Evolutionary conservation across 2,797 vertebrate genomes (phyloP).

Genomic region (Setipinna tenuifilis): DNA sequence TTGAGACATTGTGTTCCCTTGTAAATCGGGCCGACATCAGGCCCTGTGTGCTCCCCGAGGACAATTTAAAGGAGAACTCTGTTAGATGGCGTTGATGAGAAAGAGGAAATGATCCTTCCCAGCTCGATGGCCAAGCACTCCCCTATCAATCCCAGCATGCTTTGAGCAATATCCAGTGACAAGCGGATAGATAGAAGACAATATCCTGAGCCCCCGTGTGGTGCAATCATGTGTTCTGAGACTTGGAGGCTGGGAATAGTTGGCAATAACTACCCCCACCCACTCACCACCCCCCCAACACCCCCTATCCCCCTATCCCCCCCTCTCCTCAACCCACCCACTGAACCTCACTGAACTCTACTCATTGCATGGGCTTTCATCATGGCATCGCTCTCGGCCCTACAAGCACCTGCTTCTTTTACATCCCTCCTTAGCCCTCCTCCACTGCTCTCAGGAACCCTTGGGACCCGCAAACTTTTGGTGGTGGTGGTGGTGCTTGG

Average conservation of each 20-base stretch:
- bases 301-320: too few relatives aligned
- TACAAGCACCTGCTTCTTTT: slow-evolving; percentile 42
- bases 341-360: slow-evolving; percentile 45
- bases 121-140: slow-evolving; percentile 2
- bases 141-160: slow-evolving; percentile 23
- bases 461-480: neutral
- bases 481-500: neutral
- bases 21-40: neutral
- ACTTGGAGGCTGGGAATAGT: neutral
- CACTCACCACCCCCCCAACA: slow-evolving; percentile 42
- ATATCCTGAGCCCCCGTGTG: slow-evolving; percentile 9
- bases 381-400: slow-evolving; percentile 54
- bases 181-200: slow-evolving; percentile 32
- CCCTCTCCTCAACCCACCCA: slow-evolving; percentile 35
- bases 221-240: slow-evolving; percentile 24
- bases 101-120: slow-evolving; percentile 18
- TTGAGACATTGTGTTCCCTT: neutral
- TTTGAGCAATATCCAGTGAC: slow-evolving; percentile 22
- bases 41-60: neutral
- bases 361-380: slow-evolving; percentile 71
- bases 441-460: neutral
- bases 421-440: slow-evolving; percentile 58
- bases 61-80: slow-evolving; percentile 10
- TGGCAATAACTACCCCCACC: slow-evolving; percentile 9
- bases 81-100: slow-evolving; percentile 13